phyloP scores from a whole-genome alignment of 1,140 invertebrate genomes.

The Oedothorax gibbosus region DNA sequence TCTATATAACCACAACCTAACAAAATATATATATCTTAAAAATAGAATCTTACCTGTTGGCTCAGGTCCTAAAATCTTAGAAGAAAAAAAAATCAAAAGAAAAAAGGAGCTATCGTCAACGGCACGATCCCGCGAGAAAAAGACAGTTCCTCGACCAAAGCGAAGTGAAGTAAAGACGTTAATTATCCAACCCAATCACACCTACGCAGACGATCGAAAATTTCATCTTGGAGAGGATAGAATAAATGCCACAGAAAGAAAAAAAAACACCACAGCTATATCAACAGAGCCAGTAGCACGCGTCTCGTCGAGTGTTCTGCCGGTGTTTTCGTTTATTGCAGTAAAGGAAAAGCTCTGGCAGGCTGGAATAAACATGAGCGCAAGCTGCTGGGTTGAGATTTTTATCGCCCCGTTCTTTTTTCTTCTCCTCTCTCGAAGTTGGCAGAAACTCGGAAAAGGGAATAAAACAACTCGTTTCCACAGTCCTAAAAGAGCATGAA shows the following conservation, averaged over 20 bases:
- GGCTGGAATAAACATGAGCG: conserved; percentile 28
- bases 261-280: conserved; percentile 11
- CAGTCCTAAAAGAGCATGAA: too few relatives aligned
- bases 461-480: too few relatives aligned
- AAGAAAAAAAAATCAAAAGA: background rate
- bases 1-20: background rate
- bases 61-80: background rate
- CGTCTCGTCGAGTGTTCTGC: background rate
- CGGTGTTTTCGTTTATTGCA: conserved; percentile 32
- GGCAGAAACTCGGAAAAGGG: too few relatives aligned
- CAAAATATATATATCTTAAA: background rate
- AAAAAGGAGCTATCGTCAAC: background rate
- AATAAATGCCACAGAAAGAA: background rate
- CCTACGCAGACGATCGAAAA: background rate
- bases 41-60: conserved; percentile 46
- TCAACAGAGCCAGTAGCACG: conserved; percentile 24
- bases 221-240: too few relatives aligned
- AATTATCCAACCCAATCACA: conserved; percentile 38
- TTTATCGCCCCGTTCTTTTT: conserved; percentile 25
- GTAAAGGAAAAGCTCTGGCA: conserved; percentile 7
- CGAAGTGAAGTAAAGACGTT: conserved; percentile 3
- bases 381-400: conserved; percentile 21
- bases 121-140: conserved; percentile 31
- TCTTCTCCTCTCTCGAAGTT: too few relatives aligned
- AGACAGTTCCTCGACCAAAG: conserved; percentile 14